phyloP scores from a whole-genome alignment of 2,797 vertebrate species.

The Kryptolebias ocellatus region DNA sequence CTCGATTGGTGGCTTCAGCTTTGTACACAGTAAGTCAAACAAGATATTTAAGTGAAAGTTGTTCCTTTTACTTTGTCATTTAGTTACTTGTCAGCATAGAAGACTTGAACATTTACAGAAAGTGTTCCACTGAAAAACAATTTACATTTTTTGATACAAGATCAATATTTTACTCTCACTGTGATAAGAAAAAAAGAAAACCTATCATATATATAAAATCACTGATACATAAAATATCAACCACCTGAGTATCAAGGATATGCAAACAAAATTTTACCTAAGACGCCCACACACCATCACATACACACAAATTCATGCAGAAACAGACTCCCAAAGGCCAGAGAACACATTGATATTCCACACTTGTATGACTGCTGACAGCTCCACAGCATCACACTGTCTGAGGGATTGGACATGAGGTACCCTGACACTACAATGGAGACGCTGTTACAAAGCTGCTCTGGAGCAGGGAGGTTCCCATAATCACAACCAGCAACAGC shows the following conservation, averaged over 20 bases:
- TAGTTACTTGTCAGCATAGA: no score
- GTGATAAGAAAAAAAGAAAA: not conserved
- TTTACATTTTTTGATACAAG: no score
- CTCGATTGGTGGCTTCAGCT: no score
- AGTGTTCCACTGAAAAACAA: no score
- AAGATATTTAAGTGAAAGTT: no score
- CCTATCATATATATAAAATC: not conserved
- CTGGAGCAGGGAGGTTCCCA: constrained; percentile 62
- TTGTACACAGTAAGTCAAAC: no score
- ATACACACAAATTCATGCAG: constrained; percentile 45
- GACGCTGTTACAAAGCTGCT: constrained; percentile 63
- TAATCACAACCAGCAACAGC: constrained; percentile 53
- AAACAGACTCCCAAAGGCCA: constrained; percentile 61
- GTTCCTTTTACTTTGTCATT: no score
- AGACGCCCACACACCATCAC: constrained; percentile 5
- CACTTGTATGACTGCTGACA: constrained; percentile 72
- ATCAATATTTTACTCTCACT: not conserved
- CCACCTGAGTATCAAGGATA: constrained; percentile 13
- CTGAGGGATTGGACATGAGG: constrained; percentile 73
- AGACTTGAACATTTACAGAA: no score
- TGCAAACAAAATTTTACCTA: constrained; percentile 19
- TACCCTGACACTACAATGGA: constrained; percentile 68
- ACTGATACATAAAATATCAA: not conserved
- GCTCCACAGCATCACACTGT: constrained; percentile 71
- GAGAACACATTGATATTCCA: constrained; percentile 74